Conservation (phyloP, 2,888 invertebrate species). For the Tachystola acroxantha region DNA sequence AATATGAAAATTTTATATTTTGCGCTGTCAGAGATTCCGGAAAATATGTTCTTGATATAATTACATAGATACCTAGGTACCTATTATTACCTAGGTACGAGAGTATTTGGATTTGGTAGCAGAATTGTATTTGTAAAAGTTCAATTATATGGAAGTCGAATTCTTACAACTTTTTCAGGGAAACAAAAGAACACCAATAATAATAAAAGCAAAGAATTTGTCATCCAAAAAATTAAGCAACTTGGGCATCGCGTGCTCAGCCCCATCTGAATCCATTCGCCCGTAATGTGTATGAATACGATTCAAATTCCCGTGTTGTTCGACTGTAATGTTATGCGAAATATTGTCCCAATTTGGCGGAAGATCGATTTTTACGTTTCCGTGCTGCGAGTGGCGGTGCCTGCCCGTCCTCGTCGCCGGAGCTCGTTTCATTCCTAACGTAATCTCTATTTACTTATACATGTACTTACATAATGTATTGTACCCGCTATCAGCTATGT, state of each 20-base stretch:
- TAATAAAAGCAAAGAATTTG: background rate
- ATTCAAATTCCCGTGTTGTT: slow-evolving; percentile 11
- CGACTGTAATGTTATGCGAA: slow-evolving; percentile 23
- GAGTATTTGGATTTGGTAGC: too few species aligned
- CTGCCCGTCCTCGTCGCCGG: slow-evolving; percentile 6
- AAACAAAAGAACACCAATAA: too few species aligned
- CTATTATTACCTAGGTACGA: too few species aligned
- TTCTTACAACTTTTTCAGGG: too few species aligned
- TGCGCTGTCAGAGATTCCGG: too few species aligned
- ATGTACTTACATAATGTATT: background rate
- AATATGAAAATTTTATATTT: too few species aligned
- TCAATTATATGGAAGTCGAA: too few species aligned
- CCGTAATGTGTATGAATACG: slow-evolving; percentile 5
- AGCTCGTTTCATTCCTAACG: background rate
- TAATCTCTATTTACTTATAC: background rate
- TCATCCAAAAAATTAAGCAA: background rate
- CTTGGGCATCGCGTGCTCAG: background rate
- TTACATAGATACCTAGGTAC: too few species aligned
- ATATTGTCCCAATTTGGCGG: slow-evolving; percentile 37
- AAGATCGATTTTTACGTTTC: slow-evolving; percentile 50
- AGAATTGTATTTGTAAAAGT: too few species aligned
- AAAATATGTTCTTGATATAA: too few species aligned
- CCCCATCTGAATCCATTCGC: background rate
- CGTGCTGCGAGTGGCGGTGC: slow-evolving; percentile 25
- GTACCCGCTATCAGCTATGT: background rate